These are phyloP conservation scores for Penaeus chinensis DNA, from an alignment of 1,140 invertebrate genomes.

Conservation along the genomic window DNA sequence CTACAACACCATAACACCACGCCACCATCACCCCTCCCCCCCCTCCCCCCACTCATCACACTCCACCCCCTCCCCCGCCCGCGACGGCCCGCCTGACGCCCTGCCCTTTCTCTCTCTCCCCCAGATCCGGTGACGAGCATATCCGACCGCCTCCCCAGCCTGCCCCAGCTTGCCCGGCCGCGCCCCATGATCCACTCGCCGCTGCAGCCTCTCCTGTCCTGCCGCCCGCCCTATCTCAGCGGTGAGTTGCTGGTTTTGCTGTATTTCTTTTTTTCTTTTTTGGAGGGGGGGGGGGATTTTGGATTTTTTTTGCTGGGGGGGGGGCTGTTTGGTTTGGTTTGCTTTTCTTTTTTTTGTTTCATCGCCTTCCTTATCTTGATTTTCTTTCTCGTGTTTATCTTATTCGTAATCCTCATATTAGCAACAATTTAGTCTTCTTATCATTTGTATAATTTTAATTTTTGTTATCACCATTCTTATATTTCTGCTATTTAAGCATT, in stretches of 20 bases:
- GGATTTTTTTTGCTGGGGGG: neutral
- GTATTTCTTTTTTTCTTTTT: too few relatives aligned
- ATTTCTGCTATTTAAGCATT: too few relatives aligned
- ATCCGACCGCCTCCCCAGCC: constrained; percentile 9
- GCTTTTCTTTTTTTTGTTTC: too few relatives aligned
- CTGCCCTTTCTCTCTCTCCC: neutral
- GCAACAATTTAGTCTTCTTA: too few relatives aligned
- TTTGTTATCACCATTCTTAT: too few relatives aligned
- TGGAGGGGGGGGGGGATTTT: too few relatives aligned
- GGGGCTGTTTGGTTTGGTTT: neutral
- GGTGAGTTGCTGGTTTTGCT: too few relatives aligned
- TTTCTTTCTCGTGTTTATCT: too few relatives aligned
- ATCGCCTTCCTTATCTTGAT: too few relatives aligned
- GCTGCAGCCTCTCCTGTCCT: constrained; percentile 65
- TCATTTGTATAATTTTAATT: too few relatives aligned
- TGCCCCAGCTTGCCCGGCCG: constrained; percentile 54
- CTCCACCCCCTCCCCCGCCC: neutral
- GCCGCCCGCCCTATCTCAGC: constrained; percentile 63
- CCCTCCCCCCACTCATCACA: neutral
- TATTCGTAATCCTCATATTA: too few relatives aligned
- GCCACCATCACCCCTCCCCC: neutral
- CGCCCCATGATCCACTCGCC: constrained; percentile 65
- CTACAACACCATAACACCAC: neutral
- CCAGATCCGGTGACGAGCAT: constrained; percentile 32
- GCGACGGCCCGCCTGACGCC: neutral